Conservation (phyloP, 2,113 vertebrate genomes). For the Crypturellus undulatus region DNA sequence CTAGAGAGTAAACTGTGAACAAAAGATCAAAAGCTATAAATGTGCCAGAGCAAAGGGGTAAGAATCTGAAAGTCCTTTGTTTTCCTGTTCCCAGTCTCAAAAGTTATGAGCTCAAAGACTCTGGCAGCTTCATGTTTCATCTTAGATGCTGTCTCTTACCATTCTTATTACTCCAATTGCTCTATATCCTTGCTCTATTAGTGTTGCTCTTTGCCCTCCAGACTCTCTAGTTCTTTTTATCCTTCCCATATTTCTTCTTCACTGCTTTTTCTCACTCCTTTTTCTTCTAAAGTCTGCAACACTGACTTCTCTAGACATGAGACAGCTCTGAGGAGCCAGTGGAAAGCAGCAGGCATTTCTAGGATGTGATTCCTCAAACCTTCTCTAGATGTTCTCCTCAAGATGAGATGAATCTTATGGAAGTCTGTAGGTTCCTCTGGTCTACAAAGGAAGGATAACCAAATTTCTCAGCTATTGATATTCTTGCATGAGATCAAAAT, state of each 20-base stretch:
- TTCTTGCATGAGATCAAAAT: not conserved
- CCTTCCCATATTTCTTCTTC: not conserved
- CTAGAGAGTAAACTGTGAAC: not conserved
- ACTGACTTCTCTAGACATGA: not conserved
- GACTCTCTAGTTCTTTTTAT: not conserved
- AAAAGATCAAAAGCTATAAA: not conserved
- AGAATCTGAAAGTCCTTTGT: not conserved
- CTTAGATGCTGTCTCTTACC: not conserved
- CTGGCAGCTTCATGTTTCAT: not conserved
- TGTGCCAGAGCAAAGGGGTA: not conserved
- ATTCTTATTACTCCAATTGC: too few relatives aligned
- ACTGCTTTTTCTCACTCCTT: not conserved
- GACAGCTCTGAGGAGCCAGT: too few relatives aligned
- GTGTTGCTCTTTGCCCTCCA: not conserved
- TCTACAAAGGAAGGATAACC: not conserved
- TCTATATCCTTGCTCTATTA: not conserved
- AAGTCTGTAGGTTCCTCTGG: not conserved
- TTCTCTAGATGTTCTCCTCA: not conserved
- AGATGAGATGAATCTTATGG: not conserved
- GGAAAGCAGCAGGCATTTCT: not conserved
- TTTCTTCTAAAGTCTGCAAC: not conserved
- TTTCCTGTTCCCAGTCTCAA: not conserved
- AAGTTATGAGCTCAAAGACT: not conserved
- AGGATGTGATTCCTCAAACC: not conserved
- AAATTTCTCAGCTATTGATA: not conserved